Base-by-base conservation (phyloP, 2,888 invertebrate genomes). In the Aricia artaxerxes region DNA sequence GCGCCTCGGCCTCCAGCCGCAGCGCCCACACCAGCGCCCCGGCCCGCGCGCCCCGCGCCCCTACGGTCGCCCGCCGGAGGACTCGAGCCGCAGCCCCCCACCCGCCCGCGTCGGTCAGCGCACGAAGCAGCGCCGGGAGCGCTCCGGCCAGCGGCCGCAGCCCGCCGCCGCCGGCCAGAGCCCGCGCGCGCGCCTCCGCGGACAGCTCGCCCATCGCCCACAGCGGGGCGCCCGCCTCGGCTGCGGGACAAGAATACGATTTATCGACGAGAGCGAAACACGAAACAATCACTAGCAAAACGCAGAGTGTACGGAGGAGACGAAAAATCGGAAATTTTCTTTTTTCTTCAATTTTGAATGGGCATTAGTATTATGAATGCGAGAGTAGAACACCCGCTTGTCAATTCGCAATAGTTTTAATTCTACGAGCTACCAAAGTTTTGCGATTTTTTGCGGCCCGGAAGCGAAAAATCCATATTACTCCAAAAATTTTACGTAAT, bases 91-190 rank as follows among this genome's bases (percentile, higher is more conserved):
- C 78, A 79, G 79, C 77, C 83, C 80, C 82, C 82, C 81, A 79
- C 13, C 73, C 57, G 24, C 79, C 72, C 76, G 79, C 82, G 81
- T 78, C 80, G 9, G 40, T n/a, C n/a, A 82, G 81, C 69, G 86
- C 85, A 79, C 85, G 85, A 84, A 87, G 82, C 83, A 87, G 83
- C 80, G 84, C 78, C 79, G 85, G 85, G 85, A 87, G 82, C 81
- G 82, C 83, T 24, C 79, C 80, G 81, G 85, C 85, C 80, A 85
- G 85, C 83, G 83, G 78, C 77, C 57, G 73, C 77, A 61, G 64
- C 60, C 77, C 81, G 61, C 69, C 73, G 73, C 75, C 80, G 72
- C 78, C 75, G 75, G 79, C 79, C 80, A 76, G 76, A 76, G 79
- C 80, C 44, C 82, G 80, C 81, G 78, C 77, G 61, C 81, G 80